phyloP scores from a whole-genome alignment of 2,888 invertebrate species.

The Gymnocheta viridis region DNA sequence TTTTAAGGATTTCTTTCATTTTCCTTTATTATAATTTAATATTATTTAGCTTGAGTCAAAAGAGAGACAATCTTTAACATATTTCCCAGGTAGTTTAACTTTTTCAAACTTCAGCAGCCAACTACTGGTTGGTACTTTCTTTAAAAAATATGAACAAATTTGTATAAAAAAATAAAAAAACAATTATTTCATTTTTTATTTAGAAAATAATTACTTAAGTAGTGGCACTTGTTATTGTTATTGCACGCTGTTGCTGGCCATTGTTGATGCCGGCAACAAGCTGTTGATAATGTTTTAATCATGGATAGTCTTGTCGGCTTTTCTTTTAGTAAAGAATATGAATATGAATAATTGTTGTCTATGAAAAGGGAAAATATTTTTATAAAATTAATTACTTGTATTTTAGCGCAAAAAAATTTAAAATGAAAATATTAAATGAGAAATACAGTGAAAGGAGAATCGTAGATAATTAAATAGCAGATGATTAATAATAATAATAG shows the following conservation, averaged over 20 bases:
- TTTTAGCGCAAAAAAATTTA: slow-evolving; percentile 1
- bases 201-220: slow-evolving; percentile 69
- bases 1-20: slow-evolving; percentile 74
- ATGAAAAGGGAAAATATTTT: slow-evolving; percentile 54
- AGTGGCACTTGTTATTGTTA: slow-evolving; percentile 64
- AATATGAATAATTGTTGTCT: slow-evolving; percentile 45
- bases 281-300: slow-evolving; percentile 65
- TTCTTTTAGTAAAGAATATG: slow-evolving; percentile 6
- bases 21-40: slow-evolving; percentile 65
- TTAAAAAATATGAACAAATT: neutral
- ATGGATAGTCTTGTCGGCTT: slow-evolving; percentile 16
- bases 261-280: slow-evolving; percentile 51
- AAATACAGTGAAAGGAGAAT: neutral
- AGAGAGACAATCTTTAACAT: slow-evolving; percentile 40
- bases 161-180: neutral
- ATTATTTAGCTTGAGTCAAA: slow-evolving; percentile 52
- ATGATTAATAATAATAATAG: too few relatives aligned
- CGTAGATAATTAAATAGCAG: neutral
- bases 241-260: slow-evolving; percentile 20
- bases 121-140: neutral
- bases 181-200: slow-evolving; percentile 52
- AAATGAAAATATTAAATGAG: neutral
- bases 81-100: slow-evolving; percentile 5
- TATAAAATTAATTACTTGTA: slow-evolving; percentile 59
- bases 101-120: neutral